Percentiles rank a stretch among this genome's conserved stretches.
phyloP scores from a whole-genome alignment of 64 coral and sea anemone species.

The Actinia tenebrosa region DNA sequence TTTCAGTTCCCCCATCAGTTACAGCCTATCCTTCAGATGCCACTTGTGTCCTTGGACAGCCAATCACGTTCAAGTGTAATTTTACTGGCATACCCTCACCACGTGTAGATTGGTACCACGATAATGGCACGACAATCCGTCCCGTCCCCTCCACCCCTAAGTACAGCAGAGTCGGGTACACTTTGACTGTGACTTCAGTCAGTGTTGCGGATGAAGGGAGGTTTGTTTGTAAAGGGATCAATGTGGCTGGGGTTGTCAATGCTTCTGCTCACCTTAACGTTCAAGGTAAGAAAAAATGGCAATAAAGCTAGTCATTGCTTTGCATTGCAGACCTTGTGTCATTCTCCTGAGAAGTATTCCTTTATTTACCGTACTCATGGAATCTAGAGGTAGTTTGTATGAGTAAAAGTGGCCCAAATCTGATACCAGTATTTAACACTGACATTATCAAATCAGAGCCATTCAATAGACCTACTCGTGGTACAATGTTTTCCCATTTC shows the following conservation, averaged over 20 bases:
- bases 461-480: too few relatives aligned
- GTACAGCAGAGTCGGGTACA: slow-evolving; percentile 30
- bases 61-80: slow-evolving; percentile 42
- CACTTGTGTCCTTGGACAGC: slow-evolving; percentile 59
- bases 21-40: slow-evolving; percentile 39
- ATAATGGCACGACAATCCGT: slow-evolving; percentile 14
- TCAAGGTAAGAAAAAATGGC: slow-evolving; percentile 47
- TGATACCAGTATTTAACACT: too few relatives aligned
- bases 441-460: too few relatives aligned
- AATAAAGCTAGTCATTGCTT: neutral
- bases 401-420: too few relatives aligned
- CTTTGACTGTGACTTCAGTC: slow-evolving; percentile 55
- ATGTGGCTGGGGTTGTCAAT: slow-evolving; percentile 58
- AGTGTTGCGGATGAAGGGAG: slow-evolving; percentile 53
- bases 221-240: slow-evolving; percentile 66
- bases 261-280: slow-evolving; percentile 56
- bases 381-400: too few relatives aligned
- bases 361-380: too few relatives aligned
- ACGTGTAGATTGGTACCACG: slow-evolving; percentile 46
- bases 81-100: slow-evolving; percentile 69
- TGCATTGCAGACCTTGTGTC: too few relatives aligned
- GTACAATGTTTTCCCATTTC: too few relatives aligned
- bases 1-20: slow-evolving; percentile 61
- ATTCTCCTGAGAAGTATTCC: too few relatives aligned
- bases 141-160: slow-evolving; percentile 28